Evolutionary conservation across 2,888 invertebrate genomes (phyloP), one percentile per base, ranked within the genome.

Genomic region (Caenorhabditis wallacei): DNA sequence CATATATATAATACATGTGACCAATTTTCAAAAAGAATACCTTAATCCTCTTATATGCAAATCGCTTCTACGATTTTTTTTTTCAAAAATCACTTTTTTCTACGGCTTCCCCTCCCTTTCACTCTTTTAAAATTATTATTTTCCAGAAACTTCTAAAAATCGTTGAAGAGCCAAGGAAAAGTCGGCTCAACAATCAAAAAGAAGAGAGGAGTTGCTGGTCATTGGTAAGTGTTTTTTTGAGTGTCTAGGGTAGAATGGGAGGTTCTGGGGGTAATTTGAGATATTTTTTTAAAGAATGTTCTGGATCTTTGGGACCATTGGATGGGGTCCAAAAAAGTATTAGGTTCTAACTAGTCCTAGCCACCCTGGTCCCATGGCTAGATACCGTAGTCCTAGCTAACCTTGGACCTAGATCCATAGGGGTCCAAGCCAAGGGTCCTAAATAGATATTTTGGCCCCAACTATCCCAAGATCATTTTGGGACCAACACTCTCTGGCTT

Each of bases 131-230:
- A 13, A 26, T 46, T 22, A 1, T 16, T 37, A 51, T 59, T 70
- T 70, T 69, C 37, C 26, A 70, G 70, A 59, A n/a, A 43, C 43
- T 43, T 26, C 26, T 11, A 64, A 30, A 5, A 48, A 3, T 18
- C 46, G 11, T 48, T 43, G 13, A 7, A 18, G 46, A 48, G 7
- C 13, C 13, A 43, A 13, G 5, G 16, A 48, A 48, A 18, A 48
- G 46, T n/a, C n/a, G 35, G 76, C 76, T 76, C 76, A 76, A 76
- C 57, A 76, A 61, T 68, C 53, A n/a, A 57, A 76, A 76, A 66
- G n/a, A n/a, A n/a, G 35, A 24, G 16, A 68, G 20, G n/a, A 13
- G 76, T 59, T 53, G 76, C 76, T 68, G 68, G 68, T 76, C 66
- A 59, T 76, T 68, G 76, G 76, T 76, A 61, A 75, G 75, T 76